These are phyloP conservation scores for Acipenser transmontanus DNA, from an alignment of 2,797 vertebrate genomes.

Conservation along the genomic window DNA sequence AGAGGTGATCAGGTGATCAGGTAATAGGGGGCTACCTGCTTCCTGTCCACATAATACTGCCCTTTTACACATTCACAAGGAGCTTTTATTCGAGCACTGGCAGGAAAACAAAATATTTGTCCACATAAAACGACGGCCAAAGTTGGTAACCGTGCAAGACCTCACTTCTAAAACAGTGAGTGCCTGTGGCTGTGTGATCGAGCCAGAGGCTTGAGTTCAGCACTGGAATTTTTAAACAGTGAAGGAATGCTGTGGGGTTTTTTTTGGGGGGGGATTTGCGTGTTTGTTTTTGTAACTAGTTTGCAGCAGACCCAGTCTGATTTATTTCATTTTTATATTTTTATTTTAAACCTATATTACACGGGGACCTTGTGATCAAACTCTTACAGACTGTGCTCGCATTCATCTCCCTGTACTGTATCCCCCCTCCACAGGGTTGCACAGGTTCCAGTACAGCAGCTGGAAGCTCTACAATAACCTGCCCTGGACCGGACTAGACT, in stretches of 20 bases:
- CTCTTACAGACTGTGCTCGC: no score
- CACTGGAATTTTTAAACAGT: slow-evolving; percentile 46
- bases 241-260: slow-evolving; percentile 40
- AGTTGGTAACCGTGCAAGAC: slow-evolving; percentile 30
- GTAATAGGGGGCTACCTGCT: slow-evolving; percentile 21
- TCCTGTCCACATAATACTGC: slow-evolving; percentile 32
- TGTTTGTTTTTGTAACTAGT: no score
- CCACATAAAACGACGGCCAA: slow-evolving; percentile 42
- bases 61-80: slow-evolving; percentile 44
- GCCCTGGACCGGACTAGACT: no score
- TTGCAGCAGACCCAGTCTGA: no score
- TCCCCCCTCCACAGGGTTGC: no score
- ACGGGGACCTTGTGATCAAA: no score
- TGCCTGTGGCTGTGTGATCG: slow-evolving; percentile 38
- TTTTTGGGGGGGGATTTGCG: no score
- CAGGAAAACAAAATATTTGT: slow-evolving; percentile 68
- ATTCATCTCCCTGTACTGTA: no score
- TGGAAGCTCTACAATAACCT: no score
- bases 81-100: slow-evolving; percentile 44
- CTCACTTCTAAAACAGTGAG: slow-evolving; percentile 41
- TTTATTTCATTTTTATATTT: no score
- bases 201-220: slow-evolving; percentile 34
- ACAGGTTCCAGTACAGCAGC: no score
- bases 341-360: no score
- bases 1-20: slow-evolving; percentile 24